Evolutionary conservation across 1,140 invertebrate genomes (phyloP).

Genomic region (Leptopilina clavipes): DNA sequence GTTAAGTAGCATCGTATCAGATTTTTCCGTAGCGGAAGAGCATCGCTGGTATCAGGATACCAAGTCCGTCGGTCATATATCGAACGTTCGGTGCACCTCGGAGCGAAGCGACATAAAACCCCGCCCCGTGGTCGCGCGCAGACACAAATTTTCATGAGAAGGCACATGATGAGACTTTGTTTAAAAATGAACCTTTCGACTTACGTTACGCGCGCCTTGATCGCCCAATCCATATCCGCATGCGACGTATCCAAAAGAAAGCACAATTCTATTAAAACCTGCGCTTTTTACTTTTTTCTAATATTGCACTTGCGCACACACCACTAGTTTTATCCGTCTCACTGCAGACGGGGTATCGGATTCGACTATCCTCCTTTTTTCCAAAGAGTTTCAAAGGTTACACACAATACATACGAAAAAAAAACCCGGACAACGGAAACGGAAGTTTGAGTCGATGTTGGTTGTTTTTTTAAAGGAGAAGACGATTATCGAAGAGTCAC

Average conservation of each 20-base stretch:
- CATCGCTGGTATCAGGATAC: conserved; percentile 24
- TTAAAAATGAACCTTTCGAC: conserved; percentile 57
- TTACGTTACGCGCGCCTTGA: conserved; percentile 73
- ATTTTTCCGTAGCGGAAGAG: conserved; percentile 16
- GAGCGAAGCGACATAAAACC: conserved; percentile 34
- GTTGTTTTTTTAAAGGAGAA: background rate
- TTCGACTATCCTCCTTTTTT: background rate
- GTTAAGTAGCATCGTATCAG: conserved; percentile 3
- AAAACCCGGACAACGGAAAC: background rate
- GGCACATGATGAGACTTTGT: conserved; percentile 16
- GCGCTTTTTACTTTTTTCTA: conserved; percentile 43
- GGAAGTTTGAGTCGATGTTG: conserved; percentile 27
- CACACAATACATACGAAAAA: conserved; percentile 40
- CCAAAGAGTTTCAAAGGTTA: conserved; percentile 8
- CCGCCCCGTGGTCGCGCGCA: conserved; percentile 31
- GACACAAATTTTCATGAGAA: conserved; percentile 19
- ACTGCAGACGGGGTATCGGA: conserved; percentile 30
- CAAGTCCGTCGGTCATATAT: conserved; percentile 24
- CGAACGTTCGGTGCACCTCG: conserved; percentile 29
- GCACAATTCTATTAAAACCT: conserved; percentile 59
- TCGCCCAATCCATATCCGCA: conserved; percentile 73
- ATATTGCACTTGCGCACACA: conserved; percentile 62
- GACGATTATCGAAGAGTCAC: conserved; percentile 27
- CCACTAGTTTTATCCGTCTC: conserved; percentile 44
- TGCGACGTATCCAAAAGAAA: conserved; percentile 67